Evolutionary conservation across 92 coral and sea anemone species (phyloP), one percentile per base, ranked within the genome.

Genomic region (Porites cylindrica): DNA sequence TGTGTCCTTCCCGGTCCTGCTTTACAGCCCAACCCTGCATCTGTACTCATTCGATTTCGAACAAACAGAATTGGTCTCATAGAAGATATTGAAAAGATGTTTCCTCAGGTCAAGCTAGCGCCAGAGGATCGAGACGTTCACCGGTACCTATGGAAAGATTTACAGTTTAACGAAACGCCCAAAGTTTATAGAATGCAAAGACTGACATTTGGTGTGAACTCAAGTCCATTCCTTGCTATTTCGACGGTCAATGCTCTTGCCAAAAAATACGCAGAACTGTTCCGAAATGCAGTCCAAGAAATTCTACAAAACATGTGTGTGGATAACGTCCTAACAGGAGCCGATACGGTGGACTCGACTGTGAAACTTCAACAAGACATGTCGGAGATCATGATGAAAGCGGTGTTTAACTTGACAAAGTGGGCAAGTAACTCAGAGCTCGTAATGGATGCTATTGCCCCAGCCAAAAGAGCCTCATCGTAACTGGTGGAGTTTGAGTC

Each of bases 31-130:
- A 71, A 88, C 74, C 73, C 81, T 2, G 72, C 64, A 53, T 50
- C 69, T 26, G 65, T 87, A 5, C 65, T 82, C 10, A 20, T 88
- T 1, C 85, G 89, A 9, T 88, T 91, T 79, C 72, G 90, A 9
- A 69, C 56, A 7, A 71, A 86, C 71, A 78, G 64, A 26, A 72
- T 86, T 70, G 91, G 53, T 0, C 66, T 90, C 43, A 64, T 88
- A 0, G 89, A 80, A 26, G 93, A 90, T 80, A 79, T 90, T 10
- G 66, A 77, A 38, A 86, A 90, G 78, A 90, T 90, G 88, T 90
- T 73, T 60, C 67, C 80, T 58, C 93, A 90, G 53, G 43, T 89
- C 5, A 77, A 79, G 56, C 75, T 89, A 18, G 66, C 85, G 16
- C 60, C 56, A 60, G 50, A 79, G 67, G 90, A 85, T 80, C 86